Percentiles rank a stretch among this genome's conserved stretches.
Evolutionary conservation across 2,888 invertebrate genomes (phyloP).

Genomic region (Drosophila crucigera): DNA sequence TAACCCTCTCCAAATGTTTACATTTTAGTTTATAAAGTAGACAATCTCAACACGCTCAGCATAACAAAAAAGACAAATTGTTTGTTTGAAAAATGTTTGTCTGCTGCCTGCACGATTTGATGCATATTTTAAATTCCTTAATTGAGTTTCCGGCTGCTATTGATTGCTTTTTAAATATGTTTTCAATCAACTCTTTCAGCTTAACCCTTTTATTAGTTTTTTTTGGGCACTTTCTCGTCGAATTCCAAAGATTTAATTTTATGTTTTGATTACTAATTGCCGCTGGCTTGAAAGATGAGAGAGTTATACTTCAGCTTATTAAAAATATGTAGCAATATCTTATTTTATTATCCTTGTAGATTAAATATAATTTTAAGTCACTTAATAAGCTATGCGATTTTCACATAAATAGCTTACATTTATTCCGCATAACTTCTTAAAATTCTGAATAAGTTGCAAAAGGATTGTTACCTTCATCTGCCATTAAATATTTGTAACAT

Average conservation of each 20-base stretch:
- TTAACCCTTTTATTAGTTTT: not conserved
- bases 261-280: not conserved
- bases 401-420: not conserved
- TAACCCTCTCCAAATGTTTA: conserved; percentile 3
- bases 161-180: conserved; percentile 34
- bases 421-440: not conserved
- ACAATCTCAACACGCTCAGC: not conserved
- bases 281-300: not conserved
- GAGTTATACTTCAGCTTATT: not conserved
- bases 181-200: conserved; percentile 20
- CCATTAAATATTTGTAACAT: not conserved
- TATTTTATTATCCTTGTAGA: not conserved
- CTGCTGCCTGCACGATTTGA: not conserved
- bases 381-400: not conserved
- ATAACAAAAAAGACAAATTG: not conserved
- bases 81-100: not conserved
- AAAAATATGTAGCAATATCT: not conserved
- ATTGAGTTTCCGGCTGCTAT: conserved; percentile 8
- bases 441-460: too few species aligned
- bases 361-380: not conserved
- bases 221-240: too few species aligned
- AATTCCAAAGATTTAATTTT: not conserved
- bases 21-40: not conserved
- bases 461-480: not conserved
- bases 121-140: conserved; percentile 15